Evolutionary conservation across 2,888 invertebrate genomes (phyloP).

Genomic region (Tetheella fluctuosa): DNA sequence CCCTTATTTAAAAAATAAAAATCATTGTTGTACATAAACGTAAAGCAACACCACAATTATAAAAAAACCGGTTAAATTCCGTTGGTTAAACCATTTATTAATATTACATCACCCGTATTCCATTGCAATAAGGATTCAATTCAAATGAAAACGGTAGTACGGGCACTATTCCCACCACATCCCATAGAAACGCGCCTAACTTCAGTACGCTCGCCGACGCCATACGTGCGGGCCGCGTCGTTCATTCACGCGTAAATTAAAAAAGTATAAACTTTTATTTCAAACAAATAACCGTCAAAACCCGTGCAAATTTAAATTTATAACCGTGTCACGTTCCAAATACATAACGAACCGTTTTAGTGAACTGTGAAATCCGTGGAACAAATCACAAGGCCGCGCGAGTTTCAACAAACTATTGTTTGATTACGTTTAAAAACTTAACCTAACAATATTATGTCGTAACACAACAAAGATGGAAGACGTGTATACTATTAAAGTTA

Average conservation of each 20-base stretch:
- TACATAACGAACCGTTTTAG: slow-evolving; percentile 16
- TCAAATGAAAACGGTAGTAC: slow-evolving; percentile 11
- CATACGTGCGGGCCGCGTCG: slow-evolving; percentile 37
- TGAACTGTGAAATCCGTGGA: slow-evolving; percentile 13
- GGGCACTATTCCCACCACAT: not conserved
- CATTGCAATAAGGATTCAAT: slow-evolving; percentile 1
- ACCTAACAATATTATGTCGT: slow-evolving; percentile 34
- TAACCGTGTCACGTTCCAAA: slow-evolving; percentile 9
- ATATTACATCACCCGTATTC: not conserved
- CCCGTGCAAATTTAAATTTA: not conserved
- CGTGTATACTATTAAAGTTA: slow-evolving; percentile 87
- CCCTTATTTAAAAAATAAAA: slow-evolving; percentile 3
- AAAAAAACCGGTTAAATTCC: not conserved
- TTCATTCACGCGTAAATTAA: slow-evolving; percentile 19
- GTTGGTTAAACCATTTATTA: not conserved
- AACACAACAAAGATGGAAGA: slow-evolving; percentile 83
- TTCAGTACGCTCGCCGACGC: slow-evolving; percentile 40
- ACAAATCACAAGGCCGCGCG: slow-evolving; percentile 1
- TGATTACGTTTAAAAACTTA: slow-evolving; percentile 19
- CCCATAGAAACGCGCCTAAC: slow-evolving; percentile 27
- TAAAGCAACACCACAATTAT: not conserved
- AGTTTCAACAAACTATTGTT: slow-evolving; percentile 1
- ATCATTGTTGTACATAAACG: not conserved
- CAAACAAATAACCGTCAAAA: slow-evolving; percentile 23
- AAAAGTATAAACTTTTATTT: slow-evolving; percentile 32